phyloP scores from a whole-genome alignment of 1,140 invertebrate species.

The Dreissena rostriformis region DNA sequence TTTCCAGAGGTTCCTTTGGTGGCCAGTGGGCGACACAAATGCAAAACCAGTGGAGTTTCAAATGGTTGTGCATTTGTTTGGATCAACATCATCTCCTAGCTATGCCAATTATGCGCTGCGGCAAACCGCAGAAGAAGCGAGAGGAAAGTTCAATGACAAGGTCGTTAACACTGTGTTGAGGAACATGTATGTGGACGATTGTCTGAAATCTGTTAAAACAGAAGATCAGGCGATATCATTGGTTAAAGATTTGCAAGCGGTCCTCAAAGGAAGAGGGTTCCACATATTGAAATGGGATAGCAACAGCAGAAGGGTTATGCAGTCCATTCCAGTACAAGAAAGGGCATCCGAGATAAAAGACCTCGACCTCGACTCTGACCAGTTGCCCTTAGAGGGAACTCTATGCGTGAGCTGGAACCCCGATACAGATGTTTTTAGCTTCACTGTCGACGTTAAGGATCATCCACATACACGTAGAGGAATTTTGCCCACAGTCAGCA shows the following conservation, averaged over 20 bases:
- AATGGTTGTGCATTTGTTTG: constrained; percentile 64
- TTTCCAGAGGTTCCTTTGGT: constrained; percentile 62
- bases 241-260: neutral
- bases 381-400: neutral
- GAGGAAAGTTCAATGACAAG: constrained; percentile 11
- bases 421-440: constrained; percentile 4
- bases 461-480: constrained; percentile 1
- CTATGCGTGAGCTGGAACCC: neutral
- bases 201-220: constrained; percentile 15
- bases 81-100: constrained; percentile 45
- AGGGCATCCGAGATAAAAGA: no score
- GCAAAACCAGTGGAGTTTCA: constrained; percentile 36
- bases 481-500: constrained; percentile 2
- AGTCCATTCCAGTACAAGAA: neutral
- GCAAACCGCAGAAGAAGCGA: neutral
- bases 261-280: neutral
- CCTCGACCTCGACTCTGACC: neutral
- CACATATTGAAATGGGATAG: constrained; percentile 1
- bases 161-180: constrained; percentile 29
- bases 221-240: neutral
- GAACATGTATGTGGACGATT: constrained; percentile 51
- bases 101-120: constrained; percentile 46
- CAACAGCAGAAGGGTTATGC: neutral
- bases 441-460: constrained; percentile 12
- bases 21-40: constrained; percentile 38